These are phyloP conservation scores for Onychostoma macrolepis DNA, from an alignment of 2,113 vertebrate species.

Conservation along the genomic window DNA sequence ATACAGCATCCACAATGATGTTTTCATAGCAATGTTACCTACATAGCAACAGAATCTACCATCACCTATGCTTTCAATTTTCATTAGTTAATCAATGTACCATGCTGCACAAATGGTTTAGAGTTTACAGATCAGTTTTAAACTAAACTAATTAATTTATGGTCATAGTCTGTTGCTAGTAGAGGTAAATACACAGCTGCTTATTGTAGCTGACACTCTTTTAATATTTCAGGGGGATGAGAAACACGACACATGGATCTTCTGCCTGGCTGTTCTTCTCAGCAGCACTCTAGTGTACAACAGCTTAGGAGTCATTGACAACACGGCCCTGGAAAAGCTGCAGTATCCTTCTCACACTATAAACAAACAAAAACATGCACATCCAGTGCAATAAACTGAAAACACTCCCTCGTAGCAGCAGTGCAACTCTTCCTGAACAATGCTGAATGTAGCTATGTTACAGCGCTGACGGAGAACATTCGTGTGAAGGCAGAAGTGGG, in stretches of 20 bases:
- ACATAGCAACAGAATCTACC: not conserved
- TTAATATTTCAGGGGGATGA: constrained; percentile 56
- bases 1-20: not conserved
- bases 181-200: not conserved
- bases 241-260: constrained; percentile 72
- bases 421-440: constrained; percentile 23
- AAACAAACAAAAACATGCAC: too few species aligned
- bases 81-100: not conserved
- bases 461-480: constrained; percentile 70
- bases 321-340: constrained; percentile 43
- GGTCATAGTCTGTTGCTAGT: not conserved
- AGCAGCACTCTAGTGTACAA: constrained; percentile 70
- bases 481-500: constrained; percentile 60
- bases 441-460: constrained; percentile 63
- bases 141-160: not conserved
- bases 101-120: not conserved
- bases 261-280: constrained; percentile 64
- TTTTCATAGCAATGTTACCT: not conserved
- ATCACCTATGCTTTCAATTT: not conserved
- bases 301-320: constrained; percentile 62
- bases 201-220: not conserved
- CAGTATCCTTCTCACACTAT: constrained; percentile 23
- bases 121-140: not conserved
- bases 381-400: not conserved
- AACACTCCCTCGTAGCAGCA: not conserved